These are phyloP conservation scores for Tamias sibiricus DNA, from an alignment of 2,113 vertebrate genomes.

Conservation along the genomic window DNA sequence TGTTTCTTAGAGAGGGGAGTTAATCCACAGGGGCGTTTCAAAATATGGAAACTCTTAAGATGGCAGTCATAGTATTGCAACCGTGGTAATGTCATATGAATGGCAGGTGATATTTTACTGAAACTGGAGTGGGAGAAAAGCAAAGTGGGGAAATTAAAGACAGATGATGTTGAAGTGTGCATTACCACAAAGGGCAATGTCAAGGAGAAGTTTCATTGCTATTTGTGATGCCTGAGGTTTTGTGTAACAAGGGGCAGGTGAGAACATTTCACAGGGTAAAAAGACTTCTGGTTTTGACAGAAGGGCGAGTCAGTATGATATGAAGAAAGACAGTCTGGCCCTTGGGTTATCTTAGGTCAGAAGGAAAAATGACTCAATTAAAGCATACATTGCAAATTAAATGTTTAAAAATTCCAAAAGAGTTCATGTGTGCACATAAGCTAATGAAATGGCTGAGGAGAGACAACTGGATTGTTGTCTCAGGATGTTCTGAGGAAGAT, in stretches of 20 bases:
- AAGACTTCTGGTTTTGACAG: constrained; percentile 4
- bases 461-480: background rate
- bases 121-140: background rate
- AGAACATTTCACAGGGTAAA: background rate
- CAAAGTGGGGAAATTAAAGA: background rate
- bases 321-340: background rate
- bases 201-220: background rate
- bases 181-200: background rate
- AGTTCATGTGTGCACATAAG: background rate
- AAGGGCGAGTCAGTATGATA: background rate
- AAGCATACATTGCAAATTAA: background rate
- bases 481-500: background rate
- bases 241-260: background rate
- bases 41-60: constrained; percentile 17
- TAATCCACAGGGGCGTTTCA: background rate
- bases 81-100: background rate
- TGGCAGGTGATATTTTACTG: background rate
- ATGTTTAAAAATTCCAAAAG: background rate
- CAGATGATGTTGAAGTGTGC: background rate
- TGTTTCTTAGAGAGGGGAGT: background rate
- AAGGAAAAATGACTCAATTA: background rate
- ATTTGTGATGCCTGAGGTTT: background rate
- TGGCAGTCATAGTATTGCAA: background rate
- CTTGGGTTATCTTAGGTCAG: background rate
- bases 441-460: background rate